These are phyloP conservation scores for Merodon equestris DNA, from an alignment of 2,888 invertebrate genomes.

Conservation along the genomic window DNA sequence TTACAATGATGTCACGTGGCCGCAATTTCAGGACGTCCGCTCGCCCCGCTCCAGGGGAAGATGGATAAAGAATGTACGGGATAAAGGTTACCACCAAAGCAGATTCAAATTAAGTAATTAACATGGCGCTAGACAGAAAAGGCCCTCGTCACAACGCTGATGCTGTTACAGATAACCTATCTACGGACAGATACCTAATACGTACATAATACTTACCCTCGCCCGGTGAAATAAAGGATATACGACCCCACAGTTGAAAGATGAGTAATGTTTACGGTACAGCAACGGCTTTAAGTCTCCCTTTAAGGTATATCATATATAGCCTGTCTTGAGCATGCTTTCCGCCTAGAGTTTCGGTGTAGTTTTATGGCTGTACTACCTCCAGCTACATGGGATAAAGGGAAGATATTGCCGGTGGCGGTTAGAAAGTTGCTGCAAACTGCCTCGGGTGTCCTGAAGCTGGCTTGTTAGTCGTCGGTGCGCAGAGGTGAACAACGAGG, in stretches of 20 bases:
- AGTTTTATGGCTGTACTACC: not conserved
- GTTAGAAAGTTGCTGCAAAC: constrained; percentile 31
- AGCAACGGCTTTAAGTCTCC: constrained; percentile 17
- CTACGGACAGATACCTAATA: constrained; percentile 22
- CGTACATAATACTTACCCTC: constrained; percentile 55
- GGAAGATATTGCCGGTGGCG: constrained; percentile 48
- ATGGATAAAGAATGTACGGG: constrained; percentile 13
- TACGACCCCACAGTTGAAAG: constrained; percentile 10
- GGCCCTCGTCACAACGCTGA: constrained; percentile 51
- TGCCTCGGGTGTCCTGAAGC: constrained; percentile 41
- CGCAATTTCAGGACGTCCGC: constrained; percentile 76
- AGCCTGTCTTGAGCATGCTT: constrained; percentile 37
- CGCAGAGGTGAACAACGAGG: constrained; percentile 40
- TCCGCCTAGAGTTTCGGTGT: constrained; percentile 6
- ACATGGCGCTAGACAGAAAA: constrained; percentile 67
- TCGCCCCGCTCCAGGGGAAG: not conserved
- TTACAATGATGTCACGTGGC: constrained; percentile 78
- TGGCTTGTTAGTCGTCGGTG: constrained; percentile 32
- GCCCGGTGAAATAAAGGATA: constrained; percentile 30
- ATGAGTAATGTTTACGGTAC: constrained; percentile 33
- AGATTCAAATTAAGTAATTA: constrained; percentile 78
- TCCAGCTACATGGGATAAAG: constrained; percentile 24
- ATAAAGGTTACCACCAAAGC: constrained; percentile 58
- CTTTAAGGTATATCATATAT: constrained; percentile 30
- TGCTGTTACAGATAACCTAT: constrained; percentile 62